phyloP scores from a whole-genome alignment of 2,888 invertebrate genomes.

The Diloba caeruleocephala region DNA sequence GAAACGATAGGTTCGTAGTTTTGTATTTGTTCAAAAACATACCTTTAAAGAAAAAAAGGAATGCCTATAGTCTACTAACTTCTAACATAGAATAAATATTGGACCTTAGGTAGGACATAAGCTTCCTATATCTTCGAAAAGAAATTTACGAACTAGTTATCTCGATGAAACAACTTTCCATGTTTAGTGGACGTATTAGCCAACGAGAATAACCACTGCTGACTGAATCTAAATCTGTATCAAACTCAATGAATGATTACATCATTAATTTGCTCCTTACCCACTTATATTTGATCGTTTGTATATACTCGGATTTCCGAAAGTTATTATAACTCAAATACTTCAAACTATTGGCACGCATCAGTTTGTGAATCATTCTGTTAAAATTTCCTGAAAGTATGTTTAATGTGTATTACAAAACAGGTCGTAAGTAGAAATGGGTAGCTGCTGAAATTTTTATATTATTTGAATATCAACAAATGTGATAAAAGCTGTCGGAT shows the following conservation, averaged over 20 bases:
- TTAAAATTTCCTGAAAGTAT: conserved; percentile 13
- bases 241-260: conserved; percentile 61
- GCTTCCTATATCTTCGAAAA: no score
- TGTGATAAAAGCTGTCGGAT: no score
- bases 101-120: no score
- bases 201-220: conserved; percentile 61
- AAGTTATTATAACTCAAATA: conserved; percentile 59
- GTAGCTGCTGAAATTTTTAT: no score
- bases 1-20: no score
- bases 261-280: conserved; percentile 55
- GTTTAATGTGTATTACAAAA: conserved; percentile 1
- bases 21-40: no score
- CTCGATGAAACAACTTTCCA: neutral
- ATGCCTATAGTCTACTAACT: no score
- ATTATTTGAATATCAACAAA: no score
- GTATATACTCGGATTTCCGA: conserved; percentile 60
- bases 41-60: no score
- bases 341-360: conserved; percentile 44
- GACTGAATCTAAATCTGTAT: conserved; percentile 66
- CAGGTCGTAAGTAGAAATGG: no score
- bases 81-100: no score
- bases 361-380: conserved; percentile 22
- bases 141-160: neutral
- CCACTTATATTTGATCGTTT: conserved; percentile 60
- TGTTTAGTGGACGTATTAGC: conserved; percentile 23